Evolutionary conservation across 92 coral and sea anemone species (phyloP).

Genomic region (Muricea muricata): DNA sequence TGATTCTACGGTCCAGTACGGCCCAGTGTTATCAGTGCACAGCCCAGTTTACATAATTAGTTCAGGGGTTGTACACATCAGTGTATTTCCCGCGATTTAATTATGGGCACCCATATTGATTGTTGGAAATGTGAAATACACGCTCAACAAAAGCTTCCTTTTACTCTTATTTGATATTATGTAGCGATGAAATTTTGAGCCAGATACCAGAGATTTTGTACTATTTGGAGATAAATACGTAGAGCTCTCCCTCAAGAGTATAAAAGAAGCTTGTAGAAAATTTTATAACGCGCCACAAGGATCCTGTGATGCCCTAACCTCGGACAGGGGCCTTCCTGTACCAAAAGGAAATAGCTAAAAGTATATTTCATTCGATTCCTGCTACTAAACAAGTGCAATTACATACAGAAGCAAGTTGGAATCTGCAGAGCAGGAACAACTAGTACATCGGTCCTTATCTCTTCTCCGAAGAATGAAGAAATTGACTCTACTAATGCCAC

Average conservation of each 20-base stretch:
- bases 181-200: constrained; percentile 50
- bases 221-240: constrained; percentile 40
- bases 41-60: no score
- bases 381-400: not conserved
- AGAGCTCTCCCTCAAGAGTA: constrained; percentile 28
- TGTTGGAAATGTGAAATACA: no score
- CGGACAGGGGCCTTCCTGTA: constrained; percentile 56
- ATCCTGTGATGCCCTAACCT: constrained; percentile 37
- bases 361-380: constrained; percentile 42
- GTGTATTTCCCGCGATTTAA: no score
- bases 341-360: constrained; percentile 41
- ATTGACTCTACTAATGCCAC: no score
- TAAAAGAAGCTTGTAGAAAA: constrained; percentile 45
- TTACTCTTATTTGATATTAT: no score
- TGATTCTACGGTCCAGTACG: no score
- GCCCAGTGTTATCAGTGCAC: no score
- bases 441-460: constrained; percentile 4
- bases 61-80: no score
- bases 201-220: constrained; percentile 53
- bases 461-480: not conserved
- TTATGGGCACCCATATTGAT: no score
- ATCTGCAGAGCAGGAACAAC: not conserved
- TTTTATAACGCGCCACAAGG: constrained; percentile 37
- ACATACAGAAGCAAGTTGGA: not conserved
- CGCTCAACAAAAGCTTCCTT: no score